phyloP scores from a whole-genome alignment of 2,797 vertebrate genomes.

The Sandelia bainsii region DNA sequence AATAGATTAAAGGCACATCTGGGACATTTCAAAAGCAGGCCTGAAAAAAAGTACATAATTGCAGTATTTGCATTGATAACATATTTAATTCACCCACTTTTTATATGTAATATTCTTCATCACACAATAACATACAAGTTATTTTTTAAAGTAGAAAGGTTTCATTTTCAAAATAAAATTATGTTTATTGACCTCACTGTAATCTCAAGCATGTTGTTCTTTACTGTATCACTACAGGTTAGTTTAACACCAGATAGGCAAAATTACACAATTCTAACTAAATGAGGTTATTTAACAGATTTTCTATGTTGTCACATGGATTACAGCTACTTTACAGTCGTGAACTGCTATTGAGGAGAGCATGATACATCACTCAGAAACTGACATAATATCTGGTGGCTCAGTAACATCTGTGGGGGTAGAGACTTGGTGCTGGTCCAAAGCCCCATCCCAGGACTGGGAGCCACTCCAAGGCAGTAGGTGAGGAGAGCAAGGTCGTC shows the following conservation, averaged over 20 bases:
- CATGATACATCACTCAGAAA: conserved; percentile 81
- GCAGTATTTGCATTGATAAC: background rate
- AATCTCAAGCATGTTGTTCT: background rate
- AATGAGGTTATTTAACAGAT: conserved; percentile 14
- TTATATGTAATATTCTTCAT: too few species aligned
- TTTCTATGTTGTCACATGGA: conserved; percentile 26
- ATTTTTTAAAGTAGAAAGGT: too few species aligned
- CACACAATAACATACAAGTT: too few species aligned
- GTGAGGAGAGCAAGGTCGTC: conserved; percentile 90
- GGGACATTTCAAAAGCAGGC: too few species aligned
- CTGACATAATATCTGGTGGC: conserved; percentile 87
- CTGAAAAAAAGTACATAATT: background rate
- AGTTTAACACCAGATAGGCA: background rate
- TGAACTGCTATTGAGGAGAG: conserved; percentile 52
- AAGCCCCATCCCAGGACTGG: conserved; percentile 87
- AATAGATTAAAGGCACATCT: background rate
- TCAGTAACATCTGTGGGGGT: conserved; percentile 88
- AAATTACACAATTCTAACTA: conserved; percentile 10
- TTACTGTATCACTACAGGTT: background rate
- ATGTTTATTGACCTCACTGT: too few species aligned
- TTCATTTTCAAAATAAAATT: too few species aligned
- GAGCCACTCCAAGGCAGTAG: conserved; percentile 88
- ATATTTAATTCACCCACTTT: too few species aligned
- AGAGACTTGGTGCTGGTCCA: conserved; percentile 88
- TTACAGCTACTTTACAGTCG: conserved; percentile 39